phyloP scores from a whole-genome alignment of 1,140 invertebrate species.

The Leptinotarsa lineolata region DNA sequence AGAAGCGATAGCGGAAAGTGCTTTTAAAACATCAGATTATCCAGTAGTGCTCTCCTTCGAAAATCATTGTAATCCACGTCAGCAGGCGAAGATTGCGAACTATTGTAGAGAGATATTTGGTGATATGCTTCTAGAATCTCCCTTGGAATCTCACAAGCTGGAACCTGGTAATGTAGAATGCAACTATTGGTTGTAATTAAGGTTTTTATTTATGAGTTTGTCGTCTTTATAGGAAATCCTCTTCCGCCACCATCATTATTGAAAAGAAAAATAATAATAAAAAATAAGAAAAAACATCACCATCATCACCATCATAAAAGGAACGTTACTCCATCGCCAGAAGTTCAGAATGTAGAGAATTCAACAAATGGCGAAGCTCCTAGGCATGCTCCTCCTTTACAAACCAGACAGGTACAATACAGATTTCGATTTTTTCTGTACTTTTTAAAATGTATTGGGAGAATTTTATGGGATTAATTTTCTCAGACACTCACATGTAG shows the following conservation, averaged over 20 bases:
- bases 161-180: slow-evolving; percentile 58
- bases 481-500: too few relatives aligned
- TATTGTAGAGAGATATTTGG: slow-evolving; percentile 96
- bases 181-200: neutral
- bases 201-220: neutral
- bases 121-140: slow-evolving; percentile 89
- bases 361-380: slow-evolving; percentile 67
- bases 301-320: slow-evolving; percentile 73
- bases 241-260: slow-evolving; percentile 90
- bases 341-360: slow-evolving; percentile 51
- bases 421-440: too few relatives aligned
- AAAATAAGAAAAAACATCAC: slow-evolving; percentile 98
- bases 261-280: slow-evolving; percentile 90
- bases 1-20: slow-evolving; percentile 95
- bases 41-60: slow-evolving; percentile 97
- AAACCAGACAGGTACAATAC: slow-evolving; percentile 64
- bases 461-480: too few relatives aligned
- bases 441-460: too few relatives aligned
- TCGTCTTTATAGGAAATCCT: slow-evolving; percentile 65
- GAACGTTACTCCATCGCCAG: slow-evolving; percentile 52
- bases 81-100: slow-evolving; percentile 96
- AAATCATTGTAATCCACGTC: slow-evolving; percentile 95
- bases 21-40: slow-evolving; percentile 97
- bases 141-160: slow-evolving; percentile 85
- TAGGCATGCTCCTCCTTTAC: slow-evolving; percentile 62